Percentiles rank a stretch among this genome's conserved stretches.
Conservation (phyloP, 1,140 invertebrate genomes). For the Drosophila serrata region DNA sequence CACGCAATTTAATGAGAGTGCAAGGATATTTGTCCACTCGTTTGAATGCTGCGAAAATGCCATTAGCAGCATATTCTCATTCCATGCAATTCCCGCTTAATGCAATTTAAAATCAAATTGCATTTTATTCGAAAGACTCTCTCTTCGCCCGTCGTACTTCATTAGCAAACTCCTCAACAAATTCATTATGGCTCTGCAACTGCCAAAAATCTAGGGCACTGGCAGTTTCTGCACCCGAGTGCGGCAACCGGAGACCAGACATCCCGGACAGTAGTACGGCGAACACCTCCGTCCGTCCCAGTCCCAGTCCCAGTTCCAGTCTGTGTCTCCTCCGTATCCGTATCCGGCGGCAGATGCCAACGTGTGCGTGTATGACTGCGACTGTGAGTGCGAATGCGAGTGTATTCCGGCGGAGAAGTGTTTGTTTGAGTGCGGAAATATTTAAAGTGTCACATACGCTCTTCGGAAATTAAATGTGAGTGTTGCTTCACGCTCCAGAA, state of each 20-base stretch:
- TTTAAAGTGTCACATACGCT: slow-evolving; percentile 81
- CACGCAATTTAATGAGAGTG: slow-evolving; percentile 10
- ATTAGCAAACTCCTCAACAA: slow-evolving; percentile 79
- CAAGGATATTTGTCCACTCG: slow-evolving; percentile 27
- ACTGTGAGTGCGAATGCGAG: background rate
- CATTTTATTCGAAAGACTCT: slow-evolving; percentile 65
- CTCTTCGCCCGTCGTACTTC: slow-evolving; percentile 50
- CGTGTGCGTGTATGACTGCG: slow-evolving; percentile 4
- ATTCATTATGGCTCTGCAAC: slow-evolving; percentile 73
- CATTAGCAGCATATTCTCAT: slow-evolving; percentile 39
- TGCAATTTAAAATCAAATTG: slow-evolving; percentile 76
- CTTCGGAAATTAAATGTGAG: slow-evolving; percentile 79
- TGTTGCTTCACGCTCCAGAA: slow-evolving; percentile 63
- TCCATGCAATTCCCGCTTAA: slow-evolving; percentile 57
- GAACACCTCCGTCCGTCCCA: slow-evolving; percentile 10
- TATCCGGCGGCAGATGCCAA: slow-evolving; percentile 17
- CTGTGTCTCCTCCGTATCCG: slow-evolving; percentile 22
- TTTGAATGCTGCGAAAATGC: slow-evolving; percentile 14
- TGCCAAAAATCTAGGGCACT: slow-evolving; percentile 69
- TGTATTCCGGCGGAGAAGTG: slow-evolving; percentile 54
- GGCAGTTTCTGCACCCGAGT: slow-evolving; percentile 52
- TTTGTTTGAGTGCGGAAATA: slow-evolving; percentile 76
- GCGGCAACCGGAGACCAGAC: slow-evolving; percentile 35
- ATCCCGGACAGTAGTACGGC: slow-evolving; percentile 16
- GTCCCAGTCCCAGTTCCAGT: background rate